Percentiles rank a stretch among this genome's conserved stretches.
Evolutionary conservation across 2,888 invertebrate genomes (phyloP).

Genomic region (Cosmopolites sordidus): DNA sequence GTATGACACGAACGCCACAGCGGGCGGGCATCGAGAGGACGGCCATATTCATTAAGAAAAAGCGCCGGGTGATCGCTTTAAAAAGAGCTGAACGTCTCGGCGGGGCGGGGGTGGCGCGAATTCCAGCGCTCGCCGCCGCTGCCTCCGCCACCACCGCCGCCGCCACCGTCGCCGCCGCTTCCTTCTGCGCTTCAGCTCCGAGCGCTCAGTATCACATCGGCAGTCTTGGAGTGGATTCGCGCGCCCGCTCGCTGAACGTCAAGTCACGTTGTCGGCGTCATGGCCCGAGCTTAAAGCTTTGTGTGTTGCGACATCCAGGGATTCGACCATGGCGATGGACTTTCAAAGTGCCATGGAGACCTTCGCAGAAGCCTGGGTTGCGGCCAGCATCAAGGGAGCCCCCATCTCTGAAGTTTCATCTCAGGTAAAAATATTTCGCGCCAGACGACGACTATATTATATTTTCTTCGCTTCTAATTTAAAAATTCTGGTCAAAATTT

Average conservation of each 20-base stretch:
- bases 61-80: constrained; percentile 44
- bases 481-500: too few relatives aligned
- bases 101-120: constrained; percentile 47
- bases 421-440: constrained; percentile 55
- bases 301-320: not conserved
- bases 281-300: constrained; percentile 12
- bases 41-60: constrained; percentile 45
- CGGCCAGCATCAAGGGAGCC: constrained; percentile 75
- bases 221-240: constrained; percentile 33
- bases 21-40: constrained; percentile 32
- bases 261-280: constrained; percentile 44
- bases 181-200: constrained; percentile 22
- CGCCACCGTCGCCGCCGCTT: constrained; percentile 22
- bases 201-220: constrained; percentile 39
- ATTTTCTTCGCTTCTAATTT: constrained; percentile 7
- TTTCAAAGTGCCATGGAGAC: constrained; percentile 99
- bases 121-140: constrained; percentile 29
- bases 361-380: constrained; percentile 96
- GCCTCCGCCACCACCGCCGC: constrained; percentile 4
- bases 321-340: constrained; percentile 65
- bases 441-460: too few relatives aligned
- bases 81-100: constrained; percentile 41
- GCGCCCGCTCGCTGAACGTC: constrained; percentile 30
- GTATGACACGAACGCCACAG: constrained; percentile 9
- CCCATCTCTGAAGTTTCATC: constrained; percentile 55